Evolutionary conservation across 2,888 invertebrate genomes (phyloP).

Genomic region (Chydorus sphaericus): DNA sequence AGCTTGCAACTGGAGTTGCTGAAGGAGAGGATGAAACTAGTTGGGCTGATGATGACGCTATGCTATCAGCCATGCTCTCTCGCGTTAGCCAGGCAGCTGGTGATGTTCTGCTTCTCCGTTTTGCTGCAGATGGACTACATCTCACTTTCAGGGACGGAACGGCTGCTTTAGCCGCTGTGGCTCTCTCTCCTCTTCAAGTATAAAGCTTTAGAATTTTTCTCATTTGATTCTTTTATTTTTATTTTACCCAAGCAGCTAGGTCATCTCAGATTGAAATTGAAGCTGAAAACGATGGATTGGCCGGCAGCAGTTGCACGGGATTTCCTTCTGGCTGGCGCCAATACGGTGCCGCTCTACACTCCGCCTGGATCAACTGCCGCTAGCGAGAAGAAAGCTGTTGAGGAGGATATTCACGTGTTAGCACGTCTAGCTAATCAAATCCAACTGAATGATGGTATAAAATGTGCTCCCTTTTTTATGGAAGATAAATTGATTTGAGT

Average conservation of each 20-base stretch:
- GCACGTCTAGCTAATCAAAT: slow-evolving; percentile 14
- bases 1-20: slow-evolving; percentile 24
- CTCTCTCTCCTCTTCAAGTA: slow-evolving; percentile 39
- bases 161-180: slow-evolving; percentile 59
- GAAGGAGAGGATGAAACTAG: background rate
- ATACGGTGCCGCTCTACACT: slow-evolving; percentile 54
- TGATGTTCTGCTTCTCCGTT: slow-evolving; percentile 77
- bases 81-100: slow-evolving; percentile 42
- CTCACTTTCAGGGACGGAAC: slow-evolving; percentile 83
- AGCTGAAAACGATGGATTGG: slow-evolving; percentile 76
- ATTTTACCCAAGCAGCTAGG: slow-evolving; percentile 22
- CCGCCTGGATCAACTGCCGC: slow-evolving; percentile 16
- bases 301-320: slow-evolving; percentile 63
- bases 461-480: background rate
- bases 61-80: background rate
- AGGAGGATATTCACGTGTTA: slow-evolving; percentile 21
- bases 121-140: slow-evolving; percentile 78
- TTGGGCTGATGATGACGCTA: background rate
- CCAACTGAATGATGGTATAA: slow-evolving; percentile 14
- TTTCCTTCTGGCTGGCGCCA: slow-evolving; percentile 66
- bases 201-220: background rate
- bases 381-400: slow-evolving; percentile 20
- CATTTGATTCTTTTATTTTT: background rate
- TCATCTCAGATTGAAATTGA: slow-evolving; percentile 42
- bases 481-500: slow-evolving; percentile 4